A percentile compares a stretch with the other conserved stretches of the same genome.
These are phyloP conservation scores for Xerus rutilus DNA, from an alignment of 2,797 vertebrate genomes.

Conservation along the genomic window DNA sequence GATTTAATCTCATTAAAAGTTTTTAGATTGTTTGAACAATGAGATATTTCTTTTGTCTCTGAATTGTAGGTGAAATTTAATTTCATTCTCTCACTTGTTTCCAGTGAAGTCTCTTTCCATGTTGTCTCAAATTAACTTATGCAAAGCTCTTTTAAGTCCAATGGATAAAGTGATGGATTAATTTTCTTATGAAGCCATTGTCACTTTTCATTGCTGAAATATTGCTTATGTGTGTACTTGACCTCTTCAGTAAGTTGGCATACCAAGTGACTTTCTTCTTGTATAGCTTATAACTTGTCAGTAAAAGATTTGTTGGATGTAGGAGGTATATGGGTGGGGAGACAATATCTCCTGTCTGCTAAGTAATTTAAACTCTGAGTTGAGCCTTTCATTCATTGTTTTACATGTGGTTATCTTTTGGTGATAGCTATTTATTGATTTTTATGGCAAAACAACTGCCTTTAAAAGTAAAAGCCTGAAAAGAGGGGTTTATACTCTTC, in stretches of 20 bases:
- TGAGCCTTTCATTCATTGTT: constrained; percentile 73
- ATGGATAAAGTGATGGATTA: background rate
- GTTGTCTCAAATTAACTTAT: background rate
- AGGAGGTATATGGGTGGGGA: too few species aligned
- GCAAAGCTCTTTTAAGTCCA: background rate
- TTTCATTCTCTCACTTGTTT: background rate
- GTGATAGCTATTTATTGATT: constrained; percentile 77
- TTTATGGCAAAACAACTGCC: background rate
- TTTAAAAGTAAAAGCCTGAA: background rate
- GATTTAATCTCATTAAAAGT: background rate
- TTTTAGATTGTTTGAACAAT: background rate
- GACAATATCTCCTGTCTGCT: constrained; percentile 67
- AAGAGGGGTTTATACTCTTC: background rate
- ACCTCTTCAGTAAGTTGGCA: background rate
- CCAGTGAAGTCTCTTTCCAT: background rate
- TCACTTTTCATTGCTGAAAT: background rate
- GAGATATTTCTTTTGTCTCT: background rate
- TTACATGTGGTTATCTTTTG: constrained; percentile 67
- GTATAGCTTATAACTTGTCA: constrained; percentile 12
- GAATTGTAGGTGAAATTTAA: background rate
- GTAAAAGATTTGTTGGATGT: background rate
- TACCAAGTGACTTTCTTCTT: background rate
- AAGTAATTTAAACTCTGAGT: constrained; percentile 77
- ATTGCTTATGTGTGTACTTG: background rate
- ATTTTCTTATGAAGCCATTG: constrained; percentile 18